Conservation (phyloP, 2,113 vertebrate genomes). For the Forbesichthys agassizii region DNA sequence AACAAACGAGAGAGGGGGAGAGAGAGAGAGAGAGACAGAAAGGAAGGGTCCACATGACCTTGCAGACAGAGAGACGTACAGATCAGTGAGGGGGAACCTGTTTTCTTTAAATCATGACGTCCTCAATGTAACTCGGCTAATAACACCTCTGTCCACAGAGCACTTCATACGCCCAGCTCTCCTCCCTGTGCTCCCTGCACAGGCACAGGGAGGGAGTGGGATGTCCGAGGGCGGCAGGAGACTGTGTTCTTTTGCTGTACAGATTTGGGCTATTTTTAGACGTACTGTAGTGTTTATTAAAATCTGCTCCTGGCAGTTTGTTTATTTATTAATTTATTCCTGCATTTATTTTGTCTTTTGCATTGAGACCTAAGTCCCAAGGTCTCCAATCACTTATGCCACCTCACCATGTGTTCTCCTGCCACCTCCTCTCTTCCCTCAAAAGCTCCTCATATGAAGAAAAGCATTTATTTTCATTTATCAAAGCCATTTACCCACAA, state of each 20-base stretch:
- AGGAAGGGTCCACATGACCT: constrained; percentile 48
- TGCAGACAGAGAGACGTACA: constrained; percentile 56
- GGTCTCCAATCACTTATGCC: constrained; percentile 52
- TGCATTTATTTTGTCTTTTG: no score
- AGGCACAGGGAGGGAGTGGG: constrained; percentile 28
- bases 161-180: constrained; percentile 24
- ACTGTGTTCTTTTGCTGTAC: no score
- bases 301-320: no score
- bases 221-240: not conserved
- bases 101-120: constrained; percentile 60
- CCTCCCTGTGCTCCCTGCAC: constrained; percentile 18
- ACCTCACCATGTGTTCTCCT: not conserved
- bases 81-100: constrained; percentile 41
- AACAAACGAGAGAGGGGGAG: not conserved
- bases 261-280: no score
- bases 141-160: constrained; percentile 28
- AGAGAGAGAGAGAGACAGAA: not conserved
- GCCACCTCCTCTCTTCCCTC: constrained; percentile 17
- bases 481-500: constrained; percentile 71
- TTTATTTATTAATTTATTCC: no score
- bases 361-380: constrained; percentile 54
- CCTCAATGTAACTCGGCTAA: constrained; percentile 52
- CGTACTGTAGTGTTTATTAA: no score
- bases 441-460: constrained; percentile 62
- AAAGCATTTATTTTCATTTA: constrained; percentile 81